A percentile compares a stretch with the other conserved stretches of the same genome.
Conservation (phyloP, 2,888 invertebrate species). For the Brachyopa scutellaris region DNA sequence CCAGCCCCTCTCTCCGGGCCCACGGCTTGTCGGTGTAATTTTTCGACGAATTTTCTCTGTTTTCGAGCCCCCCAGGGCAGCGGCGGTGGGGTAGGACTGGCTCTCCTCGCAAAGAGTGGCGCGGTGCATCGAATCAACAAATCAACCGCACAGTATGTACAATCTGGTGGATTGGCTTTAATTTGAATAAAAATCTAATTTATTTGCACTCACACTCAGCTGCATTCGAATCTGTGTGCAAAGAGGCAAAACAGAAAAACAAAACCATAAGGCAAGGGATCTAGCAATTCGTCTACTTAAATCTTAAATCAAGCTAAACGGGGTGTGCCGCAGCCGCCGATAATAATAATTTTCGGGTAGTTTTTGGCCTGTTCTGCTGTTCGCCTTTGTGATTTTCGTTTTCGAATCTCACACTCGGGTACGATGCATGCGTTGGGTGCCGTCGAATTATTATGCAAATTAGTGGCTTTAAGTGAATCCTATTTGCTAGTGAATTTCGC, state of each 20-base stretch:
- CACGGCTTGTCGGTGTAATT: slow-evolving; percentile 44
- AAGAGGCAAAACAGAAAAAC: slow-evolving; percentile 19
- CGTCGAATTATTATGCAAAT: slow-evolving; percentile 62
- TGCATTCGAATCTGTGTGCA: slow-evolving; percentile 14
- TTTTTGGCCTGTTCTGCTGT: slow-evolving; percentile 50
- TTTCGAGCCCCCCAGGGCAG: slow-evolving; percentile 1
- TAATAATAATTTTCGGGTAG: slow-evolving; percentile 15
- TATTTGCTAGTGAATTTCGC: slow-evolving; percentile 6
- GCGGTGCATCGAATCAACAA: slow-evolving; percentile 67
- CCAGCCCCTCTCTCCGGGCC: neutral
- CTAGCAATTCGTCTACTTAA: slow-evolving; percentile 27
- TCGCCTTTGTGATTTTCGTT: slow-evolving; percentile 38
- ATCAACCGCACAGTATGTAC: slow-evolving; percentile 63
- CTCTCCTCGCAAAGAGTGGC: slow-evolving; percentile 31
- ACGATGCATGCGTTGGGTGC: neutral
- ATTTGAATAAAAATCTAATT: slow-evolving; percentile 72
- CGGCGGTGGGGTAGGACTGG: slow-evolving; percentile 10
- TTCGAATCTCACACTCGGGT: slow-evolving; percentile 1
- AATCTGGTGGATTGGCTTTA: slow-evolving; percentile 67
- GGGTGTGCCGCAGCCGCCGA: slow-evolving; percentile 37
- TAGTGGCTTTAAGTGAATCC: slow-evolving; percentile 36
- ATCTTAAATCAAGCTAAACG: neutral
- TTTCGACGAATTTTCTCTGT: slow-evolving; percentile 45
- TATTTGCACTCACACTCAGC: slow-evolving; percentile 49
- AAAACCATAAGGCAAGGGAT: slow-evolving; percentile 22